Evolutionary conservation across 2,888 invertebrate genomes (phyloP).

Genomic region (Apotomis betuletana): DNA sequence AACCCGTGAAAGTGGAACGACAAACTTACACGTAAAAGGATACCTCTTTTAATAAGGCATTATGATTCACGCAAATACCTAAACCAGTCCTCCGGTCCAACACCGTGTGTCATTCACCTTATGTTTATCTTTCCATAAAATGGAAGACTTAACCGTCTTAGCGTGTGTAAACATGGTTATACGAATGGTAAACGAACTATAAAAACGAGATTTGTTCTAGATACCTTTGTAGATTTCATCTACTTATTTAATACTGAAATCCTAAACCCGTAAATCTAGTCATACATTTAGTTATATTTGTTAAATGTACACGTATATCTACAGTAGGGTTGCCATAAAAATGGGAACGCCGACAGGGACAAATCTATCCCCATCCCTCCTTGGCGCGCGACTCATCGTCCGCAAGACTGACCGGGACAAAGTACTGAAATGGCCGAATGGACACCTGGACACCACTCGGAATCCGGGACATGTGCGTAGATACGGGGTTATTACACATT

Average conservation of each 20-base stretch:
- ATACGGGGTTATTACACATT: too few species aligned
- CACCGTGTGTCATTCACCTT: slow-evolving; percentile 35
- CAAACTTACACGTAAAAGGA: slow-evolving; percentile 22
- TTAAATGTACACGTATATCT: neutral
- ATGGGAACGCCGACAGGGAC: too few species aligned
- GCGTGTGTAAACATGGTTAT: slow-evolving; percentile 9
- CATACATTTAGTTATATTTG: neutral
- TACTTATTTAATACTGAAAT: neutral
- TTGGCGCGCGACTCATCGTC: too few species aligned
- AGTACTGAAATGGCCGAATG: too few species aligned
- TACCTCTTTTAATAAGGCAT: slow-evolving; percentile 21
- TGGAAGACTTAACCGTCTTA: slow-evolving; percentile 27
- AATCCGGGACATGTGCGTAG: too few species aligned
- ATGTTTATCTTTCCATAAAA: slow-evolving; percentile 25
- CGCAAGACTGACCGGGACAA: too few species aligned
- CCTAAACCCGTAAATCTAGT: neutral
- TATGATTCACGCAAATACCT: slow-evolving; percentile 32
- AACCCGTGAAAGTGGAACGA: slow-evolving; percentile 23
- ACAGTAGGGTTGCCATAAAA: too few species aligned
- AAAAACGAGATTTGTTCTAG: slow-evolving; percentile 2
- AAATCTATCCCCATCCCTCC: too few species aligned
- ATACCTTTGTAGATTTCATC: neutral
- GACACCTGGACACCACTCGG: too few species aligned
- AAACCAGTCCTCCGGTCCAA: slow-evolving; percentile 26
- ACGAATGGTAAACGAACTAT: slow-evolving; percentile 3